Base-by-base conservation (phyloP, 2,797 vertebrate species). In the Gouania willdenowi region DNA sequence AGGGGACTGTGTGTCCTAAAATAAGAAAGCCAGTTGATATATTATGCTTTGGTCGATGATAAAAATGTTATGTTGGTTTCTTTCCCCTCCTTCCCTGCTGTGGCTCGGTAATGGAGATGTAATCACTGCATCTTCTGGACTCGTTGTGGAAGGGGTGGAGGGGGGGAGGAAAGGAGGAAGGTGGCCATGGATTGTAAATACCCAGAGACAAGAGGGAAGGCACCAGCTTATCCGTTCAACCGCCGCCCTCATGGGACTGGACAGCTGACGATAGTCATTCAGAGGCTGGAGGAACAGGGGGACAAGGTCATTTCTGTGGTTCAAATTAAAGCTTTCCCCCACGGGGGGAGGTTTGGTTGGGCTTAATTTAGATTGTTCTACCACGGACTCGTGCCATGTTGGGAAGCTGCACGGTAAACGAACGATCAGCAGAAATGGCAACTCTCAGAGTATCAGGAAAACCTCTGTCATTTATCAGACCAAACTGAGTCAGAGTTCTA, bases 41-140 rank as follows among this genome's bases (percentile, higher is more conserved):
- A 34, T 49, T 50, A 45, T 11, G 23, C 10, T 26, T 5, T 19
- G 33, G 36, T 51, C 26, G 12, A 48, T n/a, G 33, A 6, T 24
- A 47, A 48, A 54, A 63, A 40, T 14, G 13, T 41, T 33, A 25
- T 35, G 40, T 52, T 54, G 54, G 41, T 41, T 41, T 55, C 40
- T 33, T 33, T 55, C 25, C 26, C 40, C 33, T 33, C 55, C 25
- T 26, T 47, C n/a, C 26, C 29, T 13, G 33, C 48, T 62, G 45
- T 38, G 39, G 36, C 69, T 77, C n/a, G 12, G 57, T 34, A 66
- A 64, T 63, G 40, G 40, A 77, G 71, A 79, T 79, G 56, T 79
- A 85, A 82, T 85, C 81, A 75, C 75, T 51, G 55, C 45, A 60
- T 73, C 71, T 68, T 43, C 50, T 33, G 22, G 60, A 54, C 34